Conservation (phyloP, 2,113 vertebrate species). For the Pterocles burchelli region DNA sequence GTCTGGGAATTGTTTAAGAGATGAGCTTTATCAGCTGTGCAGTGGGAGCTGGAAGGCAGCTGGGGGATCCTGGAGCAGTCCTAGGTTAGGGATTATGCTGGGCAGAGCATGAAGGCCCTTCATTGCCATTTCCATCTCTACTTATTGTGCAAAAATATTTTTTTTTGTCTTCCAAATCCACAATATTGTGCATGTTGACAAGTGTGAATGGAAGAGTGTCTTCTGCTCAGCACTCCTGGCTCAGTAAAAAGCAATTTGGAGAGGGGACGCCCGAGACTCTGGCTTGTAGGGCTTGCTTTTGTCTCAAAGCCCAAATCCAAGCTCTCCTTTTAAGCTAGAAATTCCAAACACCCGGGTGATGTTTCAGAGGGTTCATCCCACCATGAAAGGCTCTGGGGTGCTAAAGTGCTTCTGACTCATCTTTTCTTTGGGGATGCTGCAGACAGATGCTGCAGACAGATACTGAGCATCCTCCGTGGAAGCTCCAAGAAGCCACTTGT, state of each 20-base stretch:
- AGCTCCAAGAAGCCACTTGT: not conserved
- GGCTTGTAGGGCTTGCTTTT: not conserved
- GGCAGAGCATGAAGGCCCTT: not conserved
- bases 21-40: conserved; percentile 7
- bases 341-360: not conserved
- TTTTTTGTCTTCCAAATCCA: not conserved
- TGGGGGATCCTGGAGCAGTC: not conserved
- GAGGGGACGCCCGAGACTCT: not conserved
- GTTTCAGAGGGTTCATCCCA: not conserved
- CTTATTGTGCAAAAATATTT: not conserved
- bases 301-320: not conserved
- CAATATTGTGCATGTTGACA: not conserved
- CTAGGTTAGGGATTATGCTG: not conserved
- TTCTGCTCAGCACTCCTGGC: not conserved
- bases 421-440: not conserved
- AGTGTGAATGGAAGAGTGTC: not conserved
- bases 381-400: not conserved
- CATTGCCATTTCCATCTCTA: not conserved
- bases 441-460: not conserved
- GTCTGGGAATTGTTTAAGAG: not conserved
- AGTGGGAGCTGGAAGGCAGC: not conserved
- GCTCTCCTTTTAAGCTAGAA: not conserved
- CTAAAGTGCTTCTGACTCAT: not conserved
- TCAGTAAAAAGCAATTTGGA: not conserved
- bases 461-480: not conserved